phyloP scores from a whole-genome alignment of 1,140 invertebrate genomes.

The Apolygus lucorum region DNA sequence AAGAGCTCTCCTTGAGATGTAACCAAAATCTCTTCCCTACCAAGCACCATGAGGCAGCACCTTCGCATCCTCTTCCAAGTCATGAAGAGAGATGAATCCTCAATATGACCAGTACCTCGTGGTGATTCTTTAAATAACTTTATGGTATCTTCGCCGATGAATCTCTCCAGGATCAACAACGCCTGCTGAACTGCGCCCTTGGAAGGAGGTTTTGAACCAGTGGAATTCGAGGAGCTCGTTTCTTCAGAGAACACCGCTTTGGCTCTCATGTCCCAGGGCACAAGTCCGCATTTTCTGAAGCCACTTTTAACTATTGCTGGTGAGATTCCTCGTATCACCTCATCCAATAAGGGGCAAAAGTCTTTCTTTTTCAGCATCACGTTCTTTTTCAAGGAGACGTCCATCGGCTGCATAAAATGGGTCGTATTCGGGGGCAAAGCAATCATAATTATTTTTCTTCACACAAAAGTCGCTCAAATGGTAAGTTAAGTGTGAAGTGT shows the following conservation, averaged over 20 bases:
- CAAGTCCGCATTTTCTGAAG: too few species aligned
- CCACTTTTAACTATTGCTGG: too few species aligned
- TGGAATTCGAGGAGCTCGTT: too few species aligned
- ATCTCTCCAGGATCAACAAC: too few species aligned
- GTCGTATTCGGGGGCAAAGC: conserved; percentile 40
- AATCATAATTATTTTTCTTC: conserved; percentile 36
- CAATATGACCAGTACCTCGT: neutral
- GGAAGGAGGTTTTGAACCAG: too few species aligned
- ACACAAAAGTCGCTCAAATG: conserved; percentile 38
- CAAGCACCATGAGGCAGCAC: neutral
- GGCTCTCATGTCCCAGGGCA: too few species aligned
- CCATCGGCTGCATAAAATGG: conserved; percentile 40
- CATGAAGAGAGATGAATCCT: neutral
- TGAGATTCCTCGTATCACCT: too few species aligned
- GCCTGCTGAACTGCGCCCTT: too few species aligned
- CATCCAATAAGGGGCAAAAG: too few species aligned
- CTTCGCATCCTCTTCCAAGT: neutral
- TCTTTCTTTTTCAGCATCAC: conserved; percentile 38
- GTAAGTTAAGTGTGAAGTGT: too few species aligned
- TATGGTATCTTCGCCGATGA: conserved; percentile 12
- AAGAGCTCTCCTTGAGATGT: too few species aligned
- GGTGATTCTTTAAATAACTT: neutral
- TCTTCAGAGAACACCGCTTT: too few species aligned
- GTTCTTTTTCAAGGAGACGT: conserved; percentile 38
- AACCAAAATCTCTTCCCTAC: neutral